phyloP scores from a whole-genome alignment of 2,888 invertebrate genomes.

The Megamerina dolium region DNA sequence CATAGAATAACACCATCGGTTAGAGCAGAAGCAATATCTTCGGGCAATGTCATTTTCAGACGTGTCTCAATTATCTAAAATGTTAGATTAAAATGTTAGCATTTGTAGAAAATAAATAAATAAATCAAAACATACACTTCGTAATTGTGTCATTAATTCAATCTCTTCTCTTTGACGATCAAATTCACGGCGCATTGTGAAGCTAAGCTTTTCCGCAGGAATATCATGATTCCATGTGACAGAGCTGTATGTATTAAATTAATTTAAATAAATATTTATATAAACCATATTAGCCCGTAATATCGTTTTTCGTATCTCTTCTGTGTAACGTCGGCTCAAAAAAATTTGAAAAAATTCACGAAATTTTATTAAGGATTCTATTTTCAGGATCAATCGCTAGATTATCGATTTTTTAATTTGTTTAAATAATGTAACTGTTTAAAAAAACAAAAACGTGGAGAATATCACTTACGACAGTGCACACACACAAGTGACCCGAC shows the following conservation, averaged over 20 bases:
- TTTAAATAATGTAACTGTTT: too few relatives aligned
- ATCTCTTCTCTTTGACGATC: conserved; percentile 86
- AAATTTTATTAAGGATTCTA: too few relatives aligned
- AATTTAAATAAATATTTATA: background rate
- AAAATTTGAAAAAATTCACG: too few relatives aligned
- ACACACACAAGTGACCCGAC: too few relatives aligned
- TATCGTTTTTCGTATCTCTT: too few relatives aligned
- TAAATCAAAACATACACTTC: conserved; percentile 58
- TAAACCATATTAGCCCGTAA: background rate
- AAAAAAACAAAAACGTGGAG: too few relatives aligned
- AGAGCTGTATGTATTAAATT: conserved; percentile 23
- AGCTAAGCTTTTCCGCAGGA: conserved; percentile 70
- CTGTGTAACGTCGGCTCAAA: too few relatives aligned
- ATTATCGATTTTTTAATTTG: too few relatives aligned
- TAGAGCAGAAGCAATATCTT: conserved; percentile 75
- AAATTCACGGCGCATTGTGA: conserved; percentile 87
- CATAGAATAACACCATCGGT: conserved; percentile 91
- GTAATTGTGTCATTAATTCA: conserved; percentile 75
- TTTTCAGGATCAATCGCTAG: too few relatives aligned
- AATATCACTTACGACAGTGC: too few relatives aligned
- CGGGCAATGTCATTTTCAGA: conserved; percentile 83
- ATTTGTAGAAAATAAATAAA: background rate
- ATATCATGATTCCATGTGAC: conserved; percentile 71
- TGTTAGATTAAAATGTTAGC: conserved; percentile 9
- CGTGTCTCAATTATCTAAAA: conserved; percentile 80